These are phyloP conservation scores for Trichopoda pennipes DNA, from an alignment of 2,888 invertebrate genomes.

Conservation along the genomic window DNA sequence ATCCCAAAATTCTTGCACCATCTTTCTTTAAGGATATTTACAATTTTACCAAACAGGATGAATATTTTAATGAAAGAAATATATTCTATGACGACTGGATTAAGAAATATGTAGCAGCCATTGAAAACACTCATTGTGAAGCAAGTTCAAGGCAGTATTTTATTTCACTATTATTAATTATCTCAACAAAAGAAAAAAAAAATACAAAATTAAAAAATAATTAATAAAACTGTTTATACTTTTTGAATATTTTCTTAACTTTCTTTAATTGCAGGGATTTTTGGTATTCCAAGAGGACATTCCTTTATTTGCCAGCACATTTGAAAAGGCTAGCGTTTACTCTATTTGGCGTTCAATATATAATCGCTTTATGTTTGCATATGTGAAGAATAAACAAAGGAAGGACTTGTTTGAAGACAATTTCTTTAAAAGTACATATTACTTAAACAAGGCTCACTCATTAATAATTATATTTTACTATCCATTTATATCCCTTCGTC, in stretches of 20 bases:
- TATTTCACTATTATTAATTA: no score
- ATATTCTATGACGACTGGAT: constrained; percentile 56
- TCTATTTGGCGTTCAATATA: constrained; percentile 74
- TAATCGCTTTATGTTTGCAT: constrained; percentile 74
- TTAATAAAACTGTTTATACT: no score
- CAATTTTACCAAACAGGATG: constrained; percentile 56
- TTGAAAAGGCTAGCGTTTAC: constrained; percentile 73
- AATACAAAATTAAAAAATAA: not conserved
- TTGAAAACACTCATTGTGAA: constrained; percentile 67
- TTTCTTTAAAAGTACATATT: constrained; percentile 74
- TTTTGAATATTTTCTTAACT: no score
- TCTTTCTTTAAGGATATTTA: constrained; percentile 63
- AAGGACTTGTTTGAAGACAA: constrained; percentile 66
- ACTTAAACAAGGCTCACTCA: no score
- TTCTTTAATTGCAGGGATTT: constrained; percentile 67
- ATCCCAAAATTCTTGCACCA: constrained; percentile 28
- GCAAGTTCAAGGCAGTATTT: constrained; percentile 34
- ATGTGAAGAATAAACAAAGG: constrained; percentile 69
- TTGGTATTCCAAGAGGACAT: constrained; percentile 77
- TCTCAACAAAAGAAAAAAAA: not conserved
- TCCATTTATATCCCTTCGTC: no score
- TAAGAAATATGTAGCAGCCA: constrained; percentile 66
- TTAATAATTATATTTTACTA: no score
- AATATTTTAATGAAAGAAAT: constrained; percentile 25
- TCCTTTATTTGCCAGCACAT: constrained; percentile 71